Evolutionary conservation across 2,113 vertebrate species (phyloP), one percentile per base, ranked within the genome.

Genomic region (Psittacula cyanocephala): DNA sequence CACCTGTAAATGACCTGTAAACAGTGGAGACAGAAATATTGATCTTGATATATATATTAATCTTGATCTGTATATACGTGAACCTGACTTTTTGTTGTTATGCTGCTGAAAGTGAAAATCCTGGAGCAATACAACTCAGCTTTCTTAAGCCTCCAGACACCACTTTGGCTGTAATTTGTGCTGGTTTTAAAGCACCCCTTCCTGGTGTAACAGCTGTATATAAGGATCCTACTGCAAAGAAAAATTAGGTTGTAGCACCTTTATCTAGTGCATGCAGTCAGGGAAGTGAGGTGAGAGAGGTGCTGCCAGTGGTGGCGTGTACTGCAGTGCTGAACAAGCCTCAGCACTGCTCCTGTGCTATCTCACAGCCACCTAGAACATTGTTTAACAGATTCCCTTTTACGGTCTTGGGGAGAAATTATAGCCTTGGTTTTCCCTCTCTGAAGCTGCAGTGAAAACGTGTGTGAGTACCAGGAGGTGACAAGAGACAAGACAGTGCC

Each of bases 231-330:
- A 16, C 13, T 72, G 65, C 35, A 86, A 52, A 69, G 22, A 23
- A 43, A 76, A 81, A 47, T 27, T 13, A 57, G 3, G 8, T 24
- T 57, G 47, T 79, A 85, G 31, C 13, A 20, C 17, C 44, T 68
- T n/a, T 44, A 50, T 65, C 49, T 81, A 1, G 33, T 84, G 15
- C 11, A 1, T 19, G 15, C 12, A 76, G 17, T 62, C 22, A 28
- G 41, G 41, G 57, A 86, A 63, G 24, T 28, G 71, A 86, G 31
- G 41, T 49, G 55, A 52, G 74, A 75, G 71, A 44, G 41, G n/a
- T 0, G 2, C 25, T 43, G 4, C 5, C 33, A 31, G 49, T 24
- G 33, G 13, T 2, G 2, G n/a, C 3, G 0, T 35, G 13, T 24
- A 4, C 11, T 37, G 33, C 0, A 4, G 41, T 41, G 37, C 31